These are phyloP conservation scores for Thecophora atra DNA, from an alignment of 2,888 invertebrate genomes.

Conservation along the genomic window DNA sequence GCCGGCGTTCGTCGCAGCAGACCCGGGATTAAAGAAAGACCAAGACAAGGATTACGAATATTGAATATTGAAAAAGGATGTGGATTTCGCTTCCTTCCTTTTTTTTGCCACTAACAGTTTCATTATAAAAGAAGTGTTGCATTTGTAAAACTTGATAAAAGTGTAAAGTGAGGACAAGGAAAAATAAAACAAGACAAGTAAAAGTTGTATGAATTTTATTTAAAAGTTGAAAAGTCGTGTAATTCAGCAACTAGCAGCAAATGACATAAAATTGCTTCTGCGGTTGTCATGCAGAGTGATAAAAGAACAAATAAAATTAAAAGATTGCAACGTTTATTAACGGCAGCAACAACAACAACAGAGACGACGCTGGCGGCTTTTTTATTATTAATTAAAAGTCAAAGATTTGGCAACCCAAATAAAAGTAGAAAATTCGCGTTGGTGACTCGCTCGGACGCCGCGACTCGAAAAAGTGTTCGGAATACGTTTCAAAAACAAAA, in stretches of 20 bases:
- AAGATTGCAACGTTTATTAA: slow-evolving; percentile 8
- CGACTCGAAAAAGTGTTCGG: slow-evolving; percentile 9
- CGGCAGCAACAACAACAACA: slow-evolving; percentile 5
- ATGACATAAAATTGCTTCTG: not conserved
- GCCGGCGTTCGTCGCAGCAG: slow-evolving; percentile 29
- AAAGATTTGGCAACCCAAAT: not conserved
- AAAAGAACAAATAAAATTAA: slow-evolving; percentile 1
- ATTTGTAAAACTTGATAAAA: too few species aligned
- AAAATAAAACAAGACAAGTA: not conserved
- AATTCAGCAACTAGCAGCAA: not conserved
- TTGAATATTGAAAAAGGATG: not conserved
- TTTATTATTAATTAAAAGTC: slow-evolving; percentile 15
- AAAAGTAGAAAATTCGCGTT: not conserved
- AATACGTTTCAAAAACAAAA: slow-evolving; percentile 29
- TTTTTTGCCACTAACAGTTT: too few species aligned
- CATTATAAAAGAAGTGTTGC: too few species aligned
- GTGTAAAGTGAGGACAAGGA: not conserved
- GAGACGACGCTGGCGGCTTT: not conserved
- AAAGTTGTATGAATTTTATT: too few species aligned
- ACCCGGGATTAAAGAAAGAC: slow-evolving; percentile 6
- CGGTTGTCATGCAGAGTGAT: slow-evolving; percentile 30
- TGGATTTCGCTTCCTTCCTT: too few species aligned
- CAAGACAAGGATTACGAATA: not conserved
- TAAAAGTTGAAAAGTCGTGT: too few species aligned
- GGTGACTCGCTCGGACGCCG: not conserved